Conservation (phyloP, 2,797 vertebrate species). For the Pseudomugil tenellus region DNA sequence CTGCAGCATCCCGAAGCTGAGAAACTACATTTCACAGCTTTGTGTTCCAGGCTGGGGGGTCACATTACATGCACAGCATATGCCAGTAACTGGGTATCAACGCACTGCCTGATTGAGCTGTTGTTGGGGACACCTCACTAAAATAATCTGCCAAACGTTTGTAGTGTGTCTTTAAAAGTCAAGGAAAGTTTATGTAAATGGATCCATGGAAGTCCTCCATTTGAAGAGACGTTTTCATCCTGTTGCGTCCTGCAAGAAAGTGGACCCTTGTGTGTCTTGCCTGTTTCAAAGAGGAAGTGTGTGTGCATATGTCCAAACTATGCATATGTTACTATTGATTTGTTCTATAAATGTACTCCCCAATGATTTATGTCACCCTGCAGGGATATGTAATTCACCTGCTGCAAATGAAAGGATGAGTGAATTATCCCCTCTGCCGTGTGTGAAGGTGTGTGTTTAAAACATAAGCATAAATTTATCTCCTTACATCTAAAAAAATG, state of each 20-base stretch:
- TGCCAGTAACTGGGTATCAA: not conserved
- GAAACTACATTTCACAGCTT: no score
- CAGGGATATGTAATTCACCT: conserved; percentile 45
- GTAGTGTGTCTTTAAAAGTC: not conserved
- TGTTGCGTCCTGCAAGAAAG: not conserved
- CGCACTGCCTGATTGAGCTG: no score
- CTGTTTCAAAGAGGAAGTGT: conserved; percentile 16
- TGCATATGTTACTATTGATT: conserved; percentile 39
- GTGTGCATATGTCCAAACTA: not conserved
- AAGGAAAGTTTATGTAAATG: not conserved
- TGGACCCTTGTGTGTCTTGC: not conserved
- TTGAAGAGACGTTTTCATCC: conserved; percentile 1
- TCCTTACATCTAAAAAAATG: conserved; percentile 21
- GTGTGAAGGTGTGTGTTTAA: conserved; percentile 13
- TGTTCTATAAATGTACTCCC: conserved; percentile 34
- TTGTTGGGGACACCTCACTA: not conserved
- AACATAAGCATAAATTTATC: conserved; percentile 25
- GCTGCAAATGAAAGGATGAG: conserved; percentile 55
- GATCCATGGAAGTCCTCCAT: not conserved
- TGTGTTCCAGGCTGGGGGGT: no score
- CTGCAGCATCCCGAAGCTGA: not conserved
- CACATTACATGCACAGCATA: no score
- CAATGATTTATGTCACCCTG: conserved; percentile 43
- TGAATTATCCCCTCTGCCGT: conserved; percentile 34
- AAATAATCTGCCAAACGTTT: no score